Conservation (phyloP, 2,888 invertebrate species). For the Drosophila paranaensis region DNA sequence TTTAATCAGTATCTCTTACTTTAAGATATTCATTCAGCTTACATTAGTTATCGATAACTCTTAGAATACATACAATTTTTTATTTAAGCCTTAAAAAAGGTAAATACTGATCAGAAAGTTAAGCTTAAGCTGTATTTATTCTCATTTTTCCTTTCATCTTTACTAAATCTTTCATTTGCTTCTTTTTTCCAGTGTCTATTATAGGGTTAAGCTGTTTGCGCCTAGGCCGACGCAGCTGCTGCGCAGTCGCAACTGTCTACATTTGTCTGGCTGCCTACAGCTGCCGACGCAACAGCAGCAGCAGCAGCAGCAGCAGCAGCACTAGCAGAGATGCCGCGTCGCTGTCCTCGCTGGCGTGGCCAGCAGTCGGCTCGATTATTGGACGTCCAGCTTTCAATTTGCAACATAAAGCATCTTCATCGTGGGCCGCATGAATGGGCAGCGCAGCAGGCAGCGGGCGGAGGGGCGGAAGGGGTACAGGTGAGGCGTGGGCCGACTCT, state of each 20-base stretch:
- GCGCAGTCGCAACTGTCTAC: slow-evolving; percentile 75
- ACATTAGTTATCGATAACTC: no score
- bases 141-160: no score
- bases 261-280: slow-evolving; percentile 69
- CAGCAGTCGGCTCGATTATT: slow-evolving; percentile 72
- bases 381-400: slow-evolving; percentile 81
- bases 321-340: slow-evolving; percentile 8
- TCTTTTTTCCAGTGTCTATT: background rate
- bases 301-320: slow-evolving; percentile 1
- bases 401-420: slow-evolving; percentile 82
- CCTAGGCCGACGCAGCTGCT: slow-evolving; percentile 47
- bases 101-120: no score
- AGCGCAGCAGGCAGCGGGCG: slow-evolving; percentile 17
- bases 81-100: no score
- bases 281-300: slow-evolving; percentile 14
- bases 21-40: no score
- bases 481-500: slow-evolving; percentile 60
- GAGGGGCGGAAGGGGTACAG: slow-evolving; percentile 8
- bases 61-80: no score
- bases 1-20: no score
- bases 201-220: slow-evolving; percentile 48
- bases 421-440: slow-evolving; percentile 80
- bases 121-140: no score
- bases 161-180: background rate
- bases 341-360: slow-evolving; percentile 39